phyloP scores from a whole-genome alignment of 1,140 invertebrate genomes.

The Hetaerina americana region DNA sequence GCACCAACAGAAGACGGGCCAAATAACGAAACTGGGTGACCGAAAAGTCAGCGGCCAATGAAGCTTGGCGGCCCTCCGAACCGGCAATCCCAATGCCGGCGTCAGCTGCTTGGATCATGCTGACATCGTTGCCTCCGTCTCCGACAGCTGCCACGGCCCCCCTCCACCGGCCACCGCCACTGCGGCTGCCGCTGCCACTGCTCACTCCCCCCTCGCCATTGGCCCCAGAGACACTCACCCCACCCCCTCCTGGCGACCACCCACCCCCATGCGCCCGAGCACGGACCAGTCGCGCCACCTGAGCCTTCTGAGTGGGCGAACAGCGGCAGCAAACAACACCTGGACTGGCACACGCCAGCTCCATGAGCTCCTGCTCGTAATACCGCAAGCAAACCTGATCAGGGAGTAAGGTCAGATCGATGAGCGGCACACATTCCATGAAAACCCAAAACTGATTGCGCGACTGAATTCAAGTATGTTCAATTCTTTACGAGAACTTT shows the following conservation, averaged over 20 bases:
- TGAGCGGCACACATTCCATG: no score
- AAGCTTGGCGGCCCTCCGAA: conserved; percentile 88
- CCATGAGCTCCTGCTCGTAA: conserved; percentile 92
- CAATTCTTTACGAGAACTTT: no score
- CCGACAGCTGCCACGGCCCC: conserved; percentile 82
- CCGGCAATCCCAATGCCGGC: conserved; percentile 93
- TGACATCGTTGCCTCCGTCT: conserved; percentile 80
- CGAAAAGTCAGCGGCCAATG: conserved; percentile 97
- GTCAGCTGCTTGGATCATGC: conserved; percentile 92
- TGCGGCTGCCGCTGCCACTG: conserved; percentile 88
- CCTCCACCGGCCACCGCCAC: conserved; percentile 89
- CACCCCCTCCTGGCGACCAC: conserved; percentile 59
- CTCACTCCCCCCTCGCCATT: conserved; percentile 94
- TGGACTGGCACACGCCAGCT: conserved; percentile 80
- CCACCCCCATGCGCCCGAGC: conserved; percentile 76
- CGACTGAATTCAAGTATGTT: no score
- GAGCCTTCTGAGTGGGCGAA: conserved; percentile 97
- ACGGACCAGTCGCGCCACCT: conserved; percentile 83
- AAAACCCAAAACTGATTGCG: no score
- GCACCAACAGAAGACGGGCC: conserved; percentile 76
- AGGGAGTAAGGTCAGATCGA: background rate
- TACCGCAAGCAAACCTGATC: conserved; percentile 70
- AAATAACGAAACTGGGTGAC: conserved; percentile 86
- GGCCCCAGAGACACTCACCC: conserved; percentile 78
- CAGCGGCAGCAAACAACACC: conserved; percentile 94